Conservation (phyloP, 2,888 invertebrate genomes). For the Calliphora vomitoria region DNA sequence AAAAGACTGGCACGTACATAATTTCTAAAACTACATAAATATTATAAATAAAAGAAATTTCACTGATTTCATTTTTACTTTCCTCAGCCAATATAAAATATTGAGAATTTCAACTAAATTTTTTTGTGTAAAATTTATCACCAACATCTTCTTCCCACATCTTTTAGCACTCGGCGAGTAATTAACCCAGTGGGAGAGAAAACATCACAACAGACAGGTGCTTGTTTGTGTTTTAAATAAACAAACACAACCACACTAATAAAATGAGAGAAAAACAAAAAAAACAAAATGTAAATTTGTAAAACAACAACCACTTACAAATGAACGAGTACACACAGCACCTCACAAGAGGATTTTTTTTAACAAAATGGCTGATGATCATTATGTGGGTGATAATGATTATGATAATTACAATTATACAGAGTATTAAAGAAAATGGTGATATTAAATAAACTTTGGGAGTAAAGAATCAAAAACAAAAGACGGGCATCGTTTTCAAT, state of each 20-base stretch:
- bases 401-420: not conserved
- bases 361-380: not conserved
- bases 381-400: not conserved
- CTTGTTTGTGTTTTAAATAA: constrained; percentile 41
- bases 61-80: not conserved
- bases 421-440: not conserved
- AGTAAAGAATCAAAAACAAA: no score
- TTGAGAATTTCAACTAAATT: constrained; percentile 29
- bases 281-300: constrained; percentile 53
- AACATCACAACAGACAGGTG: constrained; percentile 44
- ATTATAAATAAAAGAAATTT: not conserved
- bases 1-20: no score
- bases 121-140: constrained; percentile 40
- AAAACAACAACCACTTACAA: constrained; percentile 57
- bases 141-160: constrained; percentile 61
- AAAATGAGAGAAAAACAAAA: constrained; percentile 28
- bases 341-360: not conserved
- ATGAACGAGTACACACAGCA: not conserved
- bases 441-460: not conserved
- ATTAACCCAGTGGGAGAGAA: constrained; percentile 50
- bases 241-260: constrained; percentile 33
- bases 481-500: no score
- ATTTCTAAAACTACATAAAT: no score
- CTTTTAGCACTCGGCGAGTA: constrained; percentile 51
- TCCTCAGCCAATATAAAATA: not conserved